Evolutionary conservation across 2,888 invertebrate species (phyloP).

Genomic region (Prosapia bicincta): DNA sequence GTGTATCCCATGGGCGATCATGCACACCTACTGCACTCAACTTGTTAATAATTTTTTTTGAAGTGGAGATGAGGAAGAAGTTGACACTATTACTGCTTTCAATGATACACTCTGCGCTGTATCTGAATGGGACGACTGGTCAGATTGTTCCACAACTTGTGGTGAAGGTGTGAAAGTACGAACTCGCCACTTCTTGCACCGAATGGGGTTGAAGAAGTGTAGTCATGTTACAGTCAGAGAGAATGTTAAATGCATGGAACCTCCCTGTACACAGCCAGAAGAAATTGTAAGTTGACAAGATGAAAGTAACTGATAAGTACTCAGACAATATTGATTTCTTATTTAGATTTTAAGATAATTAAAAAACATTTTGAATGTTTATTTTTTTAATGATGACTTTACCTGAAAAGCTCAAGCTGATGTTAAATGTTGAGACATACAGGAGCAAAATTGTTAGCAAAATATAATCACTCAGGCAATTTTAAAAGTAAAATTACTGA

Average conservation of each 20-base stretch:
- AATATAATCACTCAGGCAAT: no score
- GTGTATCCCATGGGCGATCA: no score
- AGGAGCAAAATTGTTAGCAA: no score
- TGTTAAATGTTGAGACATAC: no score
- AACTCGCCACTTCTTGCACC: constrained; percentile 68
- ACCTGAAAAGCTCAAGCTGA: no score
- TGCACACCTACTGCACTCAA: no score
- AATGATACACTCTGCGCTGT: constrained; percentile 53
- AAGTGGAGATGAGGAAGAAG: constrained; percentile 43
- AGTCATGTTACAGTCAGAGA: constrained; percentile 72
- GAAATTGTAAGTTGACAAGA: constrained; percentile 26
- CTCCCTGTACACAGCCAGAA: constrained; percentile 53
- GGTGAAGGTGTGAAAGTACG: constrained; percentile 74
- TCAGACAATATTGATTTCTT: no score
- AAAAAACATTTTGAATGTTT: no score
- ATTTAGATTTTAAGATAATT: no score
- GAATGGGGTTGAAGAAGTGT: constrained; percentile 76
- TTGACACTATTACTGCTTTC: constrained; percentile 41
- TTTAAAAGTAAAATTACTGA: no score
- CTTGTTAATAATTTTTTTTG: background rate
- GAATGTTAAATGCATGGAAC: constrained; percentile 74
- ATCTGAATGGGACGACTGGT: constrained; percentile 74
- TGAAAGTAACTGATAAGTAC: no score
- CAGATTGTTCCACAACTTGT: constrained; percentile 83
- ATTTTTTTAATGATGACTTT: no score